Evolutionary conservation across 2,888 invertebrate genomes (phyloP).

Genomic region (Drosophila setosimentum): DNA sequence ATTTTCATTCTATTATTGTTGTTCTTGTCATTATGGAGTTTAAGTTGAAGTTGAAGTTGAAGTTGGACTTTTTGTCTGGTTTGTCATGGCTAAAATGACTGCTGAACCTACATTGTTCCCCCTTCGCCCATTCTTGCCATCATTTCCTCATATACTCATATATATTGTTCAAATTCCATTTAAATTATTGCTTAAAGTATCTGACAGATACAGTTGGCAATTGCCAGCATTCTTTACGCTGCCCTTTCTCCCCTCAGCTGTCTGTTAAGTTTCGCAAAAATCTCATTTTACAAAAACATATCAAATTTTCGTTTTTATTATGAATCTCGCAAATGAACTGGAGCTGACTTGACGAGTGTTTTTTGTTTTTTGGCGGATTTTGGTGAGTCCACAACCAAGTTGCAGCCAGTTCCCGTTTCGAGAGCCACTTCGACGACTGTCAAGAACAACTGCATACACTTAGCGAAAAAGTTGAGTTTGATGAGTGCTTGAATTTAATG

Average conservation of each 20-base stretch:
- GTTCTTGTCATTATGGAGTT: constrained; percentile 42
- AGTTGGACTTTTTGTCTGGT: constrained; percentile 32
- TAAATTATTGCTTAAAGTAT: constrained; percentile 62
- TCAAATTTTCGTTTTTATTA: constrained; percentile 76
- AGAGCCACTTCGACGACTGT: constrained; percentile 31
- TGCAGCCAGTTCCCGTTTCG: constrained; percentile 31
- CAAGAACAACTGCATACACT: constrained; percentile 22
- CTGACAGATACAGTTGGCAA: constrained; percentile 71
- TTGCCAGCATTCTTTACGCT: constrained; percentile 25
- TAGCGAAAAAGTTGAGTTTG: constrained; percentile 1
- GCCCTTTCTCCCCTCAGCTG: constrained; percentile 15
- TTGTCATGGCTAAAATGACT: constrained; percentile 13
- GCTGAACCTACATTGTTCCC: constrained; percentile 13
- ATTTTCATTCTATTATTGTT: constrained; percentile 33
- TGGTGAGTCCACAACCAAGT: constrained; percentile 32
- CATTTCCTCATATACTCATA: constrained; percentile 31
- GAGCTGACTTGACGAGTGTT: constrained; percentile 42
- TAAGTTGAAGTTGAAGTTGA: constrained; percentile 3
- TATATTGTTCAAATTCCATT: constrained; percentile 43
- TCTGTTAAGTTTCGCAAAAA: constrained; percentile 62
- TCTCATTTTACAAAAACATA: constrained; percentile 81
- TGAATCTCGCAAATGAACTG: constrained; percentile 73
- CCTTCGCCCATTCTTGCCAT: constrained; percentile 4
- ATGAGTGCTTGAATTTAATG: not conserved
- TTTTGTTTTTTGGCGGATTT: not conserved